phyloP scores from a whole-genome alignment of 2,888 invertebrate species.

The Rhagonycha lutea region DNA sequence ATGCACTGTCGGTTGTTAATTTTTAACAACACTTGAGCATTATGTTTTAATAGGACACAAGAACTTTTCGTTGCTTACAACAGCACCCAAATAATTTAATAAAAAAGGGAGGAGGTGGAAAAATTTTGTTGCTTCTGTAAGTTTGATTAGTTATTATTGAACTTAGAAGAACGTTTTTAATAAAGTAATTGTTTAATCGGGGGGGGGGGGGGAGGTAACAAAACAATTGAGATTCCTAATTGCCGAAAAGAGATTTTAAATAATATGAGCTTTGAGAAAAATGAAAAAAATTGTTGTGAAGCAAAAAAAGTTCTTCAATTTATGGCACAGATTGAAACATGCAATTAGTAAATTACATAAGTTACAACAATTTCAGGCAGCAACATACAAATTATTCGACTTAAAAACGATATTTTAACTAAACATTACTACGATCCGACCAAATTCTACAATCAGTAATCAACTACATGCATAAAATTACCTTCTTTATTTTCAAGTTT shows the following conservation, averaged over 20 bases:
- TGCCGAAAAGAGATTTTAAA: background rate
- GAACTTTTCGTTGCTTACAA: constrained; percentile 6
- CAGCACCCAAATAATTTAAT: background rate
- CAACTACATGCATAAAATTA: background rate
- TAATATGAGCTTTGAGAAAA: background rate
- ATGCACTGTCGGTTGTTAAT: background rate
- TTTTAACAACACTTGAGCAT: background rate
- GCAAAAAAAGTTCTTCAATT: background rate
- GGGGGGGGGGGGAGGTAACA: background rate
- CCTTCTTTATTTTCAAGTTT: background rate
- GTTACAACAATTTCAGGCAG: constrained; percentile 11
- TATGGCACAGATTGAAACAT: constrained; percentile 20
- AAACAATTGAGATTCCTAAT: background rate
- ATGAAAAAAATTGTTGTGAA: background rate
- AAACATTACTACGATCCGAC: constrained; percentile 8
- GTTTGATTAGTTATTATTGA: background rate
- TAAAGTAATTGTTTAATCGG: too few relatives aligned
- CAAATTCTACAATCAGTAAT: background rate
- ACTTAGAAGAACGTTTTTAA: background rate
- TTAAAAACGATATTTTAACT: background rate
- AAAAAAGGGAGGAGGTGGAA: background rate
- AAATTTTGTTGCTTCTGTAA: background rate
- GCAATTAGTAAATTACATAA: constrained; percentile 24
- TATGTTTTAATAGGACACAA: background rate
- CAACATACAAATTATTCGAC: constrained; percentile 13